phyloP scores from a whole-genome alignment of 2,797 vertebrate genomes.

The Paguma larvata region DNA sequence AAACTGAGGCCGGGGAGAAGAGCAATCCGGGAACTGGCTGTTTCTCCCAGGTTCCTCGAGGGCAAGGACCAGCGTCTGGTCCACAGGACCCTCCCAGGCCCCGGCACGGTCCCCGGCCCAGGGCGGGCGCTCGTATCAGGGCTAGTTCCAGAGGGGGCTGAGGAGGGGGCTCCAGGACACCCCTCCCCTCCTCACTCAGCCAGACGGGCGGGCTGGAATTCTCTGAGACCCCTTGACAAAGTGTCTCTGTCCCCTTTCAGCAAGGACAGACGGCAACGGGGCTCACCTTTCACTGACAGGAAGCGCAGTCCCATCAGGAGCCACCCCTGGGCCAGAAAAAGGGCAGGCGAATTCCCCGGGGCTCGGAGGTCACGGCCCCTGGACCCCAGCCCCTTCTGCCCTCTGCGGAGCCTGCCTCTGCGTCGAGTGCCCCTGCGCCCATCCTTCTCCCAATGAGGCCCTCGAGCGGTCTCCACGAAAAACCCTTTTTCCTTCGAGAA shows the following conservation, averaged over 20 bases:
- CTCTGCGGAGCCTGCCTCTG: neutral
- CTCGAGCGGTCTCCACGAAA: neutral
- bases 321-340: neutral
- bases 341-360: rapidly evolving
- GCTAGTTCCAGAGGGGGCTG: neutral
- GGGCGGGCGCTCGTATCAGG: neutral
- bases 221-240: neutral
- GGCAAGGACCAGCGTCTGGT: neutral
- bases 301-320: neutral
- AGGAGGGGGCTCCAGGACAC: neutral
- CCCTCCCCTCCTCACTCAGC: neutral
- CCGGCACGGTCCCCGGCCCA: neutral
- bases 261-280: neutral
- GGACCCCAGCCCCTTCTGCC: neutral
- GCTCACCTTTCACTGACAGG: neutral
- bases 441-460: neutral
- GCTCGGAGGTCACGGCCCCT: neutral
- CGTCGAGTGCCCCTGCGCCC: neutral
- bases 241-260: neutral
- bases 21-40: neutral
- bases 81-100: neutral
- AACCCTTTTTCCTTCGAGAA: neutral
- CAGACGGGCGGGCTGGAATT: neutral
- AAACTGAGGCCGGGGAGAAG: conserved; percentile 8
- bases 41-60: neutral